Evolutionary conservation across 2,113 vertebrate species (phyloP).

Genomic region (Epinephelus lanceolatus): DNA sequence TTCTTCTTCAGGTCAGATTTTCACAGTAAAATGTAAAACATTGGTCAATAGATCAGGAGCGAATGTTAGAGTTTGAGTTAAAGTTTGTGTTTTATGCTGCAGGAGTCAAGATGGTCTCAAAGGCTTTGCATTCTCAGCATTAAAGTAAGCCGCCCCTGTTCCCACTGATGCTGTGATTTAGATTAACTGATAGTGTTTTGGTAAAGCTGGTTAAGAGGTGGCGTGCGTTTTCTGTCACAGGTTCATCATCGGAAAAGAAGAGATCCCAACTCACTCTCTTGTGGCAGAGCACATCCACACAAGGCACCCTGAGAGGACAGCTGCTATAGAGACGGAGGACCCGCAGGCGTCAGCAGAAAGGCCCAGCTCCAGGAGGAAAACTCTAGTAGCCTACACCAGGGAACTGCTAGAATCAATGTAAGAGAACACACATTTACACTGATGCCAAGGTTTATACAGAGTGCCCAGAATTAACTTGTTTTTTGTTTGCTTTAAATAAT

Average conservation of each 20-base stretch:
- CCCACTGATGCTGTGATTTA: neutral
- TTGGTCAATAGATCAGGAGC: neutral
- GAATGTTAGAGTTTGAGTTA: neutral
- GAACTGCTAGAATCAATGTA: conserved; percentile 92
- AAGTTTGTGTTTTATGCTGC: conserved; percentile 65
- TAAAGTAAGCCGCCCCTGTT: conserved; percentile 89
- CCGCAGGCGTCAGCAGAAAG: conserved; percentile 49
- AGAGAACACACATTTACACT: conserved; percentile 68
- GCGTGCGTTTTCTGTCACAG: conserved; percentile 75
- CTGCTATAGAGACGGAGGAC: conserved; percentile 68
- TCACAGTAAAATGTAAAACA: neutral
- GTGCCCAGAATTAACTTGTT: neutral
- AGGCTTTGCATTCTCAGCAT: conserved; percentile 95
- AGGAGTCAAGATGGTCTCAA: conserved; percentile 97
- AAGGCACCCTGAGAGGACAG: conserved; percentile 77
- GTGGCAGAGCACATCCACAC: conserved; percentile 82
- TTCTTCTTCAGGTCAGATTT: conserved; percentile 85
- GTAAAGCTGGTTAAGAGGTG: neutral
- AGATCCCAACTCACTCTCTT: conserved; percentile 92
- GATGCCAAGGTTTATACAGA: neutral
- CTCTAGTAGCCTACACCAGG: conserved; percentile 83
- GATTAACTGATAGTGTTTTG: neutral
- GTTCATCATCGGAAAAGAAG: conserved; percentile 97
- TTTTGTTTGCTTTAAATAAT: conserved; percentile 60
- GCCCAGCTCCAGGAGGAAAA: conserved; percentile 79